Evolutionary conservation across 2,888 invertebrate genomes (phyloP).

Genomic region (Marronus borbonicus): DNA sequence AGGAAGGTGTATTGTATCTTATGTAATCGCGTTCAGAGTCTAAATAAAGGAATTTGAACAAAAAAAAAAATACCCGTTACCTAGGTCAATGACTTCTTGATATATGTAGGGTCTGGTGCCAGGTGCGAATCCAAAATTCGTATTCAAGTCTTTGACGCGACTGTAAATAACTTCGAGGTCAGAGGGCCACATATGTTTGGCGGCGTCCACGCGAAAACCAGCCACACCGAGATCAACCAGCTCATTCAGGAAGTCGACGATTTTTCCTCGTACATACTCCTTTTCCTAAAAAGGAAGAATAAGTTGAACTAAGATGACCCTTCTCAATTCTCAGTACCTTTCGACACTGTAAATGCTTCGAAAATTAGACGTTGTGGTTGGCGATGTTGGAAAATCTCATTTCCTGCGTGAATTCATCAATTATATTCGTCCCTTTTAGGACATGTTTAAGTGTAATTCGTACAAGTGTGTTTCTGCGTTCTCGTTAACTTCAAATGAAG

Average conservation of each 20-base stretch:
- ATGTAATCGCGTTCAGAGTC: too few relatives aligned
- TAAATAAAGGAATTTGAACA: background rate
- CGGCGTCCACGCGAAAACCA: constrained; percentile 86
- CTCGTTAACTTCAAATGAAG: too few relatives aligned
- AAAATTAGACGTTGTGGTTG: background rate
- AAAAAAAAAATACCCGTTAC: constrained; percentile 55
- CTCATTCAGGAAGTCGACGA: constrained; percentile 78
- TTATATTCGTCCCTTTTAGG: too few relatives aligned
- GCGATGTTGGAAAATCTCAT: background rate
- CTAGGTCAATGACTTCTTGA: constrained; percentile 84
- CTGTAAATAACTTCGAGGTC: constrained; percentile 80
- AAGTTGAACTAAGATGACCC: background rate
- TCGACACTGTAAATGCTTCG: background rate
- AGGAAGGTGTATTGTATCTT: too few relatives aligned
- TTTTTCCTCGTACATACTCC: constrained; percentile 77
- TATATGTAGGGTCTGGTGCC: constrained; percentile 80
- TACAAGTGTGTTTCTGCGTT: background rate
- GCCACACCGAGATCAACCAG: constrained; percentile 84
- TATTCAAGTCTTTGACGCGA: constrained; percentile 76
- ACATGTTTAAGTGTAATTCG: background rate
- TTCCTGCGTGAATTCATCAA: background rate
- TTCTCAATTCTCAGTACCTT: background rate
- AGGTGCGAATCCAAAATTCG: constrained; percentile 76
- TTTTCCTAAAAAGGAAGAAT: background rate
- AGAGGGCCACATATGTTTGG: constrained; percentile 85